Evolutionary conservation across 1,140 invertebrate species (phyloP).

Genomic region (Megalonaias nervosa): DNA sequence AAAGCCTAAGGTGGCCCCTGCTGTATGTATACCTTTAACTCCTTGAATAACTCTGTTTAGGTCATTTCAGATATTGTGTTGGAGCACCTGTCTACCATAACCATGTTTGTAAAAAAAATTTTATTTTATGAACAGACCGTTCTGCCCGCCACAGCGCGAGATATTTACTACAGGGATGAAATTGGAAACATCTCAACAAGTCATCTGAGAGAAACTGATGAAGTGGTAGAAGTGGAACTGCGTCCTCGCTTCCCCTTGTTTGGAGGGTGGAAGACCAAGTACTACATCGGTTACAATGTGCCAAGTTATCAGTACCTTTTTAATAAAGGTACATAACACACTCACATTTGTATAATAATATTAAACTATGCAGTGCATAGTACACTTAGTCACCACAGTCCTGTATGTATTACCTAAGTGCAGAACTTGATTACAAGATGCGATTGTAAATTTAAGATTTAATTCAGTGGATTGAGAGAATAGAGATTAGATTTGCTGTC

Average conservation of each 20-base stretch:
- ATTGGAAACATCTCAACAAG: constrained; percentile 99
- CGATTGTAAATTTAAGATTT: no score
- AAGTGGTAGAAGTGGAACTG: constrained; percentile 95
- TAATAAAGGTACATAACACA: constrained; percentile 78
- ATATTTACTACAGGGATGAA: constrained; percentile 96
- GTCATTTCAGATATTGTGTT: no score
- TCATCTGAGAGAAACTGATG: constrained; percentile 87
- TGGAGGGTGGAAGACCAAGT: constrained; percentile 99
- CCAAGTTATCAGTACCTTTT: constrained; percentile 97
- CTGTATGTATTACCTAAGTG: no score
- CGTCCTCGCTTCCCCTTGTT: constrained; percentile 97
- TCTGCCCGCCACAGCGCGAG: constrained; percentile 89
- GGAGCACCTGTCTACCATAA: neutral
- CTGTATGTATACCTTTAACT: no score
- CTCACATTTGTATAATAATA: neutral
- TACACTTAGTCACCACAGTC: no score
- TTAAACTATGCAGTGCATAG: neutral
- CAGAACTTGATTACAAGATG: no score
- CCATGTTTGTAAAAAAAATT: neutral
- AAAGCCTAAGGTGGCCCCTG: no score
- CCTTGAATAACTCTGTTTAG: no score
- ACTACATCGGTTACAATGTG: constrained; percentile 97
- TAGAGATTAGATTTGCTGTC: no score
- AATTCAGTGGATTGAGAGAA: no score
- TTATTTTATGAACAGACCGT: constrained; percentile 77